Evolutionary conservation across 2,113 vertebrate genomes (phyloP).

Genomic region (Amblyopsis rosae): DNA sequence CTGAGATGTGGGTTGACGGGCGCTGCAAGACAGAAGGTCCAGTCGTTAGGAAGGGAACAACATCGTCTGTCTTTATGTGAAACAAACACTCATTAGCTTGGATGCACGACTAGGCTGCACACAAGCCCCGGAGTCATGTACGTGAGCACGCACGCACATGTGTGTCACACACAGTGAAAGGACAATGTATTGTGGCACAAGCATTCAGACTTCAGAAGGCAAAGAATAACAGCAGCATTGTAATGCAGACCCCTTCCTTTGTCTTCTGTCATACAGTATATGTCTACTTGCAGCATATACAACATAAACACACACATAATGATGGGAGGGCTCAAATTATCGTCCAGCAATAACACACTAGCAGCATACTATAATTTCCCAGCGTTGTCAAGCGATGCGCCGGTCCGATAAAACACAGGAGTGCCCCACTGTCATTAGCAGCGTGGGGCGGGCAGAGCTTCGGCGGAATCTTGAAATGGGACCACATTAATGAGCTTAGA

Average conservation of each 20-base stretch:
- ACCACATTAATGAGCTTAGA: conserved; percentile 62
- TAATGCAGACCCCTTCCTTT: background rate
- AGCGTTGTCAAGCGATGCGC: background rate
- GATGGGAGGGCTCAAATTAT: conserved; percentile 24
- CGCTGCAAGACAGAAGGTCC: conserved; percentile 70
- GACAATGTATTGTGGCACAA: background rate
- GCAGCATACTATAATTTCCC: too few species aligned
- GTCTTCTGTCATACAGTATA: conserved; percentile 14
- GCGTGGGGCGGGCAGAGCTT: conserved; percentile 43
- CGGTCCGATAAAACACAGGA: background rate
- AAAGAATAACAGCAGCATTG: background rate
- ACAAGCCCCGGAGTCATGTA: too few species aligned
- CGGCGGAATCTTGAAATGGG: conserved; percentile 34
- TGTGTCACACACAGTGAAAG: background rate
- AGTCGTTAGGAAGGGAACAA: conserved; percentile 48
- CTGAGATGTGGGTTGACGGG: conserved; percentile 84
- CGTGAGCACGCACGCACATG: background rate
- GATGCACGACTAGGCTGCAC: background rate
- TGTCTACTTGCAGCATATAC: too few species aligned
- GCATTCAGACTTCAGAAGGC: background rate
- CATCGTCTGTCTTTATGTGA: conserved; percentile 21
- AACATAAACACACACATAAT: background rate
- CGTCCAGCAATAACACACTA: conserved; percentile 19
- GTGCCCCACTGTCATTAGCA: background rate
- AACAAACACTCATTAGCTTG: conserved; percentile 12